Evolutionary conservation across 2,888 invertebrate species (phyloP), one percentile per base, ranked within the genome.

Genomic region (Monoplex corrugatus): DNA sequence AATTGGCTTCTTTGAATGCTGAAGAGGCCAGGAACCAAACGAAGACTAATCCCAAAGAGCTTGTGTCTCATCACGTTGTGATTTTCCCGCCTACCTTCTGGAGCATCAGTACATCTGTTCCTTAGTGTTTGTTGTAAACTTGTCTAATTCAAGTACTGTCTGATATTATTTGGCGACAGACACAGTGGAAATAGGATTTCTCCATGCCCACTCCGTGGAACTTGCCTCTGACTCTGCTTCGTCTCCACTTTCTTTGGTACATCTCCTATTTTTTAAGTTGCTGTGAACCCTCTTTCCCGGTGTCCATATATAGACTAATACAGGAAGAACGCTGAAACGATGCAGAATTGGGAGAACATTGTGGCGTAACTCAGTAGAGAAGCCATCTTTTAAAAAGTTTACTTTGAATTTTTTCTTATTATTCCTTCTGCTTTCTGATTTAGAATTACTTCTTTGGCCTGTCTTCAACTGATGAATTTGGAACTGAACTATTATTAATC

Each of bases 391-490:
- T n/a, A n/a, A n/a, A n/a, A n/a, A n/a, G n/a, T n/a, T n/a, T n/a
- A n/a, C n/a, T n/a, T n/a, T n/a, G n/a, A n/a, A n/a, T n/a, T n/a
- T n/a, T n/a, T n/a, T n/a, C n/a, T n/a, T n/a, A n/a, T n/a, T n/a
- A n/a, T n/a, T n/a, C n/a, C n/a, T n/a, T n/a, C n/a, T n/a, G n/a
- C n/a, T n/a, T n/a, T n/a, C n/a, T n/a, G n/a, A n/a, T n/a, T n/a
- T n/a, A n/a, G n/a, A n/a, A n/a, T n/a, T n/a, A n/a, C n/a, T n/a
- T n/a, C n/a, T n/a, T n/a, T n/a, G n/a, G n/a, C n/a, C n/a, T n/a
- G n/a, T n/a, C n/a, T n/a, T n/a, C 32, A 63, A 88, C 89, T 89
- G 86, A 89, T 89, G 87, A 89, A 89, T 85, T 85, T 87, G 63
- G 86, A 75, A 32, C 35, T 57, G n/a, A 86, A 90, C 82, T 86